Base-by-base conservation (phyloP, 2,797 vertebrate species). In the Sphaeramia orbicularis region DNA sequence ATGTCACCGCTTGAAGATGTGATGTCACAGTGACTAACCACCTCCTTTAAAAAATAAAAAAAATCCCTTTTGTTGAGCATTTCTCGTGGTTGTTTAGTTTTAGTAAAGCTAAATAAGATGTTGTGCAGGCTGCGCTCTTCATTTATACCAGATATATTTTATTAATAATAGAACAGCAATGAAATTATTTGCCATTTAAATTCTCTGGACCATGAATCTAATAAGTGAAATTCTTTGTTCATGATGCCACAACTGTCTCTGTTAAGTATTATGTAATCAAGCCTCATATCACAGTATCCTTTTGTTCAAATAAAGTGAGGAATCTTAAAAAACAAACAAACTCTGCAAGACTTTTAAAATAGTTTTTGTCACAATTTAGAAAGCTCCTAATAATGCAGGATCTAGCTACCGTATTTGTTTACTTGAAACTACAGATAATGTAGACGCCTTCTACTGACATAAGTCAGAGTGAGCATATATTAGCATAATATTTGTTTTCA, bases 171-270 rank as follows among this genome's bases (percentile, higher is more conserved):
- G 14, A 14, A 51, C 27, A 50, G 18, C 10, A 57, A 24, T 27
- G 12, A 1, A 52, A 44, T 12, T 9, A 16, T 11, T 21, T 14
- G n/a, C 35, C 1, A 49, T 7, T 49, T n/a, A 24, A 18, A 38
- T 36, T 56, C 18, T 21, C 6, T 12, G 15, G 16, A 15, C 4
- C 38, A 11, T 41, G 12, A 41, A 41, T 13, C 13, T 40, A 38
- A 27, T 27, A 3, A 27, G 2, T 27, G 24, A 27, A 12, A 38
- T 19, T 54, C 11, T 40, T 30, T 11, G 40, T 18, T 30, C 38
- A 57, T 30, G 14, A 14, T 57, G 41, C 41, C 55, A 57, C 16
- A 10, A 35, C 44, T 57, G 54, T 57, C n/a, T 35, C n/a, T 21
- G 14, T 42, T 42, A 53, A 13, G 35, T 54, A 21, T 56, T 44